Conservation (phyloP, 1,140 invertebrate species). For the Leptopilina clavipes region DNA sequence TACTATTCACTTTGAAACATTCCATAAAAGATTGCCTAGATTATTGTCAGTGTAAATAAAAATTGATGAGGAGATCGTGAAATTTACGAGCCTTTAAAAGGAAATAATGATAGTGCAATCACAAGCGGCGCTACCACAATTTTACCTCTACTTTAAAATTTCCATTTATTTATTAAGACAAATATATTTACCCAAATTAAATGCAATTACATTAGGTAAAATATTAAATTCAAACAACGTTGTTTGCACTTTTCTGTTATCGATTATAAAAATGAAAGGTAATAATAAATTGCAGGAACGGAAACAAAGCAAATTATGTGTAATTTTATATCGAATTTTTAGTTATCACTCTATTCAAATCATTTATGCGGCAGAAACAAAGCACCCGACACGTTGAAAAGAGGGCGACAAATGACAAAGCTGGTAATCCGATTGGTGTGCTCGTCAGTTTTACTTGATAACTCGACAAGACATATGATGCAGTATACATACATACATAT, state of each 20-base stretch:
- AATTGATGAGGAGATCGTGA: constrained; percentile 15
- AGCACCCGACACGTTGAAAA: constrained; percentile 21
- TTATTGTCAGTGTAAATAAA: constrained; percentile 20
- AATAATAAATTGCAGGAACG: background rate
- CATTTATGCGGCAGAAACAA: background rate
- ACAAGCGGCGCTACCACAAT: background rate
- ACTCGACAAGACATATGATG: constrained; percentile 53
- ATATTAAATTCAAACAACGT: too few species aligned
- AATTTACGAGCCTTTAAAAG: constrained; percentile 5
- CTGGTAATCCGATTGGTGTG: constrained; percentile 55
- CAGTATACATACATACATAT: constrained; percentile 35
- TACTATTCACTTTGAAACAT: constrained; percentile 17
- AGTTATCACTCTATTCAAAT: background rate
- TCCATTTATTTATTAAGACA: too few species aligned
- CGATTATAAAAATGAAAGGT: too few species aligned
- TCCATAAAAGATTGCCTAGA: constrained; percentile 19
- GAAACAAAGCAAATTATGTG: too few species aligned
- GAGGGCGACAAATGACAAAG: constrained; percentile 15
- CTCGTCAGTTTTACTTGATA: constrained; percentile 53
- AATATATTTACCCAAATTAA: too few species aligned
- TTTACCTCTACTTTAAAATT: too few species aligned
- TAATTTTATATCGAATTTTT: background rate
- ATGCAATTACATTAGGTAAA: too few species aligned
- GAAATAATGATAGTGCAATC: constrained; percentile 9
- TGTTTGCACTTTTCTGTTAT: too few species aligned